These are phyloP conservation scores for Eptesicus fuscus DNA, from an alignment of 2,113 vertebrate genomes.

Conservation along the genomic window DNA sequence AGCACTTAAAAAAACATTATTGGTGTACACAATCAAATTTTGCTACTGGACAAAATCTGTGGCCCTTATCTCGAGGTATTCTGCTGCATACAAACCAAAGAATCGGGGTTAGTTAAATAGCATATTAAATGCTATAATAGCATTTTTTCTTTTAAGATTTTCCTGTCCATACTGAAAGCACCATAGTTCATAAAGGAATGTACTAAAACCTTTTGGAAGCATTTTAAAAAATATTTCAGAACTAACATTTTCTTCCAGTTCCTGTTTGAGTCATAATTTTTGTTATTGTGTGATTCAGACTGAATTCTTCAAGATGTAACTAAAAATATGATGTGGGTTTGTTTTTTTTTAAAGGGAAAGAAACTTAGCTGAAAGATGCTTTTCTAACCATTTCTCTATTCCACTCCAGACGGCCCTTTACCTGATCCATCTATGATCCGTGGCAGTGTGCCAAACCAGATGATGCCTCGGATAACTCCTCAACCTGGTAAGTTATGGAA, in stretches of 20 bases:
- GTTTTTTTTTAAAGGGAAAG: not conserved
- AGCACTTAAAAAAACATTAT: not conserved
- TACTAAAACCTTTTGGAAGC: not conserved
- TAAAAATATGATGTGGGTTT: not conserved
- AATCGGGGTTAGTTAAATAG: not conserved
- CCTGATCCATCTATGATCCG: conserved; percentile 91
- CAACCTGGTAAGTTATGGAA: conserved; percentile 85
- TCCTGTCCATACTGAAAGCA: not conserved
- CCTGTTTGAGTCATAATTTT: not conserved
- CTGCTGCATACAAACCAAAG: not conserved
- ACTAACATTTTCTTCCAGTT: not conserved
- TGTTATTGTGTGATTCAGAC: not conserved
- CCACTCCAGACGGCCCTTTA: conserved; percentile 89
- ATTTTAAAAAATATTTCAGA: not conserved
- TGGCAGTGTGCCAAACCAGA: conserved; percentile 91
- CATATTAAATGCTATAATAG: not conserved
- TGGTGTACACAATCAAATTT: not conserved
- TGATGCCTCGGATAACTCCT: conserved; percentile 93
- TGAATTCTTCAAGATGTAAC: not conserved
- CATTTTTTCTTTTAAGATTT: not conserved
- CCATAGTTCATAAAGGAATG: not conserved
- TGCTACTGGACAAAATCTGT: not conserved
- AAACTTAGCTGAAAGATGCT: not conserved
- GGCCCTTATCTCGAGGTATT: not conserved
- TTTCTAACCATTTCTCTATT: not conserved